Percentiles rank a stretch among this genome's conserved stretches.
Conservation (phyloP, 2,888 invertebrate genomes). For the Romanomermis culicivorax region DNA sequence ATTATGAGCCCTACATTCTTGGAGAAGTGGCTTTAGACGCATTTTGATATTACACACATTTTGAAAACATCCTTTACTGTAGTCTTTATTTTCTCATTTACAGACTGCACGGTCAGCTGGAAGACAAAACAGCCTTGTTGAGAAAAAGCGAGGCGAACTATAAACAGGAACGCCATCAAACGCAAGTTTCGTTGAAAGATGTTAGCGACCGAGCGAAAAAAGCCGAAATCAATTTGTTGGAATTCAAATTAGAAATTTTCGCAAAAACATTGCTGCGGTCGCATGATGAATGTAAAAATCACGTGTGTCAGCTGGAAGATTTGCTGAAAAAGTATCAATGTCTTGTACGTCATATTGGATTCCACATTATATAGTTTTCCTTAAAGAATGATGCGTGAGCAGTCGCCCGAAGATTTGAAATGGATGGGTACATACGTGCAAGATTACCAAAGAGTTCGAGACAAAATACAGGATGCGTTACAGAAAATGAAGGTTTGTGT, state of each 20-base stretch:
- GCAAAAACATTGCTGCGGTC: slow-evolving; percentile 19
- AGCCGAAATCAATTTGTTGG: slow-evolving; percentile 17
- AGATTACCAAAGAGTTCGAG: slow-evolving; percentile 14
- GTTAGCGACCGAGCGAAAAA: slow-evolving; percentile 19
- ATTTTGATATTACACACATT: too few relatives aligned
- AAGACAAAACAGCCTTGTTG: slow-evolving; percentile 15
- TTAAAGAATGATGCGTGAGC: background rate
- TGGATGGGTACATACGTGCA: slow-evolving; percentile 3
- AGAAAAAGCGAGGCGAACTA: slow-evolving; percentile 16
- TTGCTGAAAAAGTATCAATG: slow-evolving; percentile 1
- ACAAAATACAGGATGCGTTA: slow-evolving; percentile 16
- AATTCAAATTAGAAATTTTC: slow-evolving; percentile 19
- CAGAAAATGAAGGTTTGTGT: slow-evolving; percentile 13
- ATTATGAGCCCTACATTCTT: too few relatives aligned
- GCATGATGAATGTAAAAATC: slow-evolving; percentile 17
- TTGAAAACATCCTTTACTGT: background rate
- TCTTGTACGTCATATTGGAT: background rate
- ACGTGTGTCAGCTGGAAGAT: slow-evolving; percentile 13
- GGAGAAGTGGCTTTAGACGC: too few relatives aligned
- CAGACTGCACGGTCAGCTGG: slow-evolving; percentile 15
- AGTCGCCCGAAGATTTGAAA: slow-evolving; percentile 8
- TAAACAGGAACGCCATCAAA: slow-evolving; percentile 12
- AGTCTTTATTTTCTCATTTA: background rate
- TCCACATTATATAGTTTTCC: background rate
- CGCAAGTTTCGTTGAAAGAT: slow-evolving; percentile 9